These are phyloP conservation scores for Dryomyza anilis DNA, from an alignment of 2,888 invertebrate species.

Conservation along the genomic window DNA sequence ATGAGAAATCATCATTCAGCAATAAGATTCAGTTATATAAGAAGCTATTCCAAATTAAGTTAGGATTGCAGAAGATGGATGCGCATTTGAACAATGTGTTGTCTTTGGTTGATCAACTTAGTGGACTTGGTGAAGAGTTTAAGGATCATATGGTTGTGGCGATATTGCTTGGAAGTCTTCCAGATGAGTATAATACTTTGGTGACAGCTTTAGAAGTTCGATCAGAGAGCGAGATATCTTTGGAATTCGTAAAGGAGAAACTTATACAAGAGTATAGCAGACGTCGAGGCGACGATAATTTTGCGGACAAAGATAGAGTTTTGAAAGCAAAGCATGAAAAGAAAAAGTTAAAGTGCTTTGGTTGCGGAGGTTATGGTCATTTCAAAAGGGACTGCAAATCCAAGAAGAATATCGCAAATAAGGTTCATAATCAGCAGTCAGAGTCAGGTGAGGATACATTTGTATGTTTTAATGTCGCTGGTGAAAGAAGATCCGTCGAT, in stretches of 20 bases:
- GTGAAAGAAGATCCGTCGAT: neutral
- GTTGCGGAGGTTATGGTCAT: neutral
- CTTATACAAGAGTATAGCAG: neutral
- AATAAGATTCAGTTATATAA: constrained; percentile 29
- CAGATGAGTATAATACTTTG: neutral
- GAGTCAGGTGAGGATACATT: neutral
- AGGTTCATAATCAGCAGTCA: neutral
- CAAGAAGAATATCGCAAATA: neutral
- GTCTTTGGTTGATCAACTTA: neutral
- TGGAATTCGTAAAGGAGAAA: neutral
- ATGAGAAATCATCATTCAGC: neutral
- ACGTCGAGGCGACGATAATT: neutral
- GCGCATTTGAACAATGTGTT: neutral
- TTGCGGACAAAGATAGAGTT: neutral
- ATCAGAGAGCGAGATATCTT: neutral
- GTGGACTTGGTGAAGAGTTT: neutral
- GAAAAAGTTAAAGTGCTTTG: neutral
- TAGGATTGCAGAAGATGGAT: neutral
- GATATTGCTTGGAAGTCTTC: constrained; percentile 1
- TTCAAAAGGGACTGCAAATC: neutral
- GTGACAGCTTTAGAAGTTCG: neutral
- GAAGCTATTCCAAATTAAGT: neutral
- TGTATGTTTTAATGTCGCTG: neutral
- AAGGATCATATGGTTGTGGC: constrained; percentile 1
- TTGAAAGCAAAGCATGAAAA: neutral